Evolutionary conservation across 1,140 invertebrate species (phyloP).

Genomic region (Diorhabda elongata): DNA sequence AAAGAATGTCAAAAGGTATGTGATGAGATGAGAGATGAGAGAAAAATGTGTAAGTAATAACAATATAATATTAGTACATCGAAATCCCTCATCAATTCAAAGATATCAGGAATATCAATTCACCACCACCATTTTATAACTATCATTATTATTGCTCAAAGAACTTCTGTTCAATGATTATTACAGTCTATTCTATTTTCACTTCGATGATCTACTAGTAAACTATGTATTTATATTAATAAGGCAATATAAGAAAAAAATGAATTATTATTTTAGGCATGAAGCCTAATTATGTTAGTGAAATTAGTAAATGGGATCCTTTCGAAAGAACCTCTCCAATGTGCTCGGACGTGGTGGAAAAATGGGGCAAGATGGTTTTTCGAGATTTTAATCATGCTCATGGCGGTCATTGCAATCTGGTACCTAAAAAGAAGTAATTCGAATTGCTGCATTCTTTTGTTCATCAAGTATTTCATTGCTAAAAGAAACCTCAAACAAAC

Average conservation of each 20-base stretch:
- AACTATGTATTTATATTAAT: neutral
- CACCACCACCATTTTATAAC: neutral
- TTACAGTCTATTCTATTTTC: neutral
- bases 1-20: neutral
- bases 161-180: neutral
- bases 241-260: neutral
- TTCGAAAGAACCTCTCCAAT: slow-evolving; percentile 17
- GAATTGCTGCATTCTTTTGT: too few species aligned
- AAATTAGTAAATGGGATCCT: slow-evolving; percentile 26
- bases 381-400: slow-evolving; percentile 24
- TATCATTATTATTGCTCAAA: neutral
- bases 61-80: neutral
- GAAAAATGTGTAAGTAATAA: neutral
- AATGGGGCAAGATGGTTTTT: slow-evolving; percentile 30
- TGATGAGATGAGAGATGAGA: neutral
- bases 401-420: slow-evolving; percentile 4
- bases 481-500: too few species aligned
- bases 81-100: too few species aligned
- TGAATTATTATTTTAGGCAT: neutral
- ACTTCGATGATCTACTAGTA: neutral
- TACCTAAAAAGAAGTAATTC: neutral
- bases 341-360: slow-evolving; percentile 16
- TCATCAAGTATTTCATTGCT: too few species aligned
- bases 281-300: neutral
- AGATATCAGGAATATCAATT: neutral